These are phyloP conservation scores for Phalanger gymnotis DNA, from an alignment of 2,797 vertebrate genomes.

Conservation along the genomic window DNA sequence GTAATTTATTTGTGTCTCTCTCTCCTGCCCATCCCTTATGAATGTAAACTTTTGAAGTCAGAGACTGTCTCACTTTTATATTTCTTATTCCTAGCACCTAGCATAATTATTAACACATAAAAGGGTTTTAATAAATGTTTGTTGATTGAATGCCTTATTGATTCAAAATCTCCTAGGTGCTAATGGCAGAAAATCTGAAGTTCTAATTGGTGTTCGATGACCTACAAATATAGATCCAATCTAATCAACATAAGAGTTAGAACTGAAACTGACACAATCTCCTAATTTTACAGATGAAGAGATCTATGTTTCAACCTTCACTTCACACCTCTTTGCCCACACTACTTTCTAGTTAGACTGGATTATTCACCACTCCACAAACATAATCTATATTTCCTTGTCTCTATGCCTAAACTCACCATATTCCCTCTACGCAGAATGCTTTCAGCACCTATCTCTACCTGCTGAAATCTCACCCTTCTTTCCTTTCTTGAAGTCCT, in stretches of 20 bases:
- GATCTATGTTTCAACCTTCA: background rate
- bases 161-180: background rate
- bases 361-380: background rate
- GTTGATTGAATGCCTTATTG: background rate
- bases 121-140: background rate
- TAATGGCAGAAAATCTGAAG: background rate
- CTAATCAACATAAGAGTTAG: background rate
- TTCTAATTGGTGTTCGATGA: background rate
- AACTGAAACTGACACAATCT: background rate
- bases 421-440: background rate
- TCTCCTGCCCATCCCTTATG: background rate
- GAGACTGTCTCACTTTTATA: background rate
- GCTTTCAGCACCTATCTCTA: background rate
- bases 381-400: background rate
- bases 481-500: background rate
- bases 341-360: background rate
- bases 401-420: background rate
- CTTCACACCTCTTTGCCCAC: background rate
- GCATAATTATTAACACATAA: background rate
- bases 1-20: background rate
- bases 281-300: background rate
- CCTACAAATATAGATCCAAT: background rate
- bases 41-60: background rate
- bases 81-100: background rate
- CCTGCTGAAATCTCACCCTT: background rate